Conservation (phyloP, 1,140 invertebrate genomes). For the Bilobella aurantiaca region DNA sequence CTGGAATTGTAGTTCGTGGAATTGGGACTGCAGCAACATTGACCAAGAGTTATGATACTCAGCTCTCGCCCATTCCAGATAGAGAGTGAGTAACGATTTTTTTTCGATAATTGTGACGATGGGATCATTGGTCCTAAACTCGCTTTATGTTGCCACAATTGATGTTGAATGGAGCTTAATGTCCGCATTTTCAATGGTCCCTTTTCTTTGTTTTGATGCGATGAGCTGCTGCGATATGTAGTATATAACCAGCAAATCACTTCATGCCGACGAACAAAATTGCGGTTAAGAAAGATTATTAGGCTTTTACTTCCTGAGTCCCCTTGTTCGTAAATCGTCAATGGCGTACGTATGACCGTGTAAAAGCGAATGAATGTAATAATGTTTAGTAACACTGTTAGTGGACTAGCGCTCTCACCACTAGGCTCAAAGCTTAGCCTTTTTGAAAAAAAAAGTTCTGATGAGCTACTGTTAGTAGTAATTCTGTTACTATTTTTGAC, state of each 20-base stretch:
- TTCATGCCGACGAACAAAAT: no score
- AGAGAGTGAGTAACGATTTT: conserved; percentile 6
- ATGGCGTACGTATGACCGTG: no score
- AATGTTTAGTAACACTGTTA: no score
- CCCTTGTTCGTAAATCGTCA: no score
- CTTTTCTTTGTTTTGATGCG: background rate
- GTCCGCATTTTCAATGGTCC: background rate
- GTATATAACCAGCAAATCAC: no score
- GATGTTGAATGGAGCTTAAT: background rate
- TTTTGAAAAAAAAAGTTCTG: no score
- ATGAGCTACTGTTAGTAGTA: no score
- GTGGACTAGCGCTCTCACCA: no score
- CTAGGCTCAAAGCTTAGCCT: no score
- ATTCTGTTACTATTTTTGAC: background rate
- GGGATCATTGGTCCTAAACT: background rate
- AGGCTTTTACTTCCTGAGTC: no score
- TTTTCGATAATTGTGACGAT: background rate
- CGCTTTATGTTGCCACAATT: background rate
- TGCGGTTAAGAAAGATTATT: no score
- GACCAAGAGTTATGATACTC: conserved; percentile 33
- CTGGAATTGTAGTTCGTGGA: conserved; percentile 81
- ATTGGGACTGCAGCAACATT: conserved; percentile 82
- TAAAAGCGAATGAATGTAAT: no score
- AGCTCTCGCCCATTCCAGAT: conserved; percentile 21
- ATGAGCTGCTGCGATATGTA: background rate